Evolutionary conservation across 2,113 vertebrate genomes (phyloP).

Genomic region (Neolamprologus toae): DNA sequence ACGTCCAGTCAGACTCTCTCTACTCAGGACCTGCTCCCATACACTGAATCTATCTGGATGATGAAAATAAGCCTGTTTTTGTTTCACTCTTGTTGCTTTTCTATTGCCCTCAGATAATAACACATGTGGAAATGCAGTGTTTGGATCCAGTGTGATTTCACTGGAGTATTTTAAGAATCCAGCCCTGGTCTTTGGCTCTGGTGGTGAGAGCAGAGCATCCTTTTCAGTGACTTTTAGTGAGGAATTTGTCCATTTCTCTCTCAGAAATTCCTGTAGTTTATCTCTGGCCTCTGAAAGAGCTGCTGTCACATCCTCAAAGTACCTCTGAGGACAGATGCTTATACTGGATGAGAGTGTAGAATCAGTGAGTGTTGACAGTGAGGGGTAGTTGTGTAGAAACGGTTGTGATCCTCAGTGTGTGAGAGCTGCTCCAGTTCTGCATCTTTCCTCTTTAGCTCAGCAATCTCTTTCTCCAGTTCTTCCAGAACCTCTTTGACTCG

Average conservation of each 20-base stretch:
- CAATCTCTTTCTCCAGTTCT: not conserved
- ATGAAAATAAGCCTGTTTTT: not conserved
- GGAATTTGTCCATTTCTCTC: not conserved
- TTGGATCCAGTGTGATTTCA: not conserved
- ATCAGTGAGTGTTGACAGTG: fast-evolving
- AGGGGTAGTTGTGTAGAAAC: not conserved
- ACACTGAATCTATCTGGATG: not conserved
- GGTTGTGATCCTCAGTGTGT: not conserved
- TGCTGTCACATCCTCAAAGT: not conserved
- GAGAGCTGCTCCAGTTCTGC: not conserved
- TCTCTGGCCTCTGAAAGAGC: not conserved
- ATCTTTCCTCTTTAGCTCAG: not conserved
- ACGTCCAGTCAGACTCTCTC: not conserved
- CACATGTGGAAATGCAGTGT: not conserved
- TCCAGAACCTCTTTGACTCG: not conserved
- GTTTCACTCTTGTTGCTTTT: not conserved
- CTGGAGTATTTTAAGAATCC: not conserved
- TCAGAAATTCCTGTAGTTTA: not conserved
- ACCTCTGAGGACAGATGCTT: not conserved
- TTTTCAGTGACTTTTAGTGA: not conserved
- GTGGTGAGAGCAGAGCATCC: not conserved
- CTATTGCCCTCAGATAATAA: not conserved
- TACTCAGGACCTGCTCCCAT: not conserved
- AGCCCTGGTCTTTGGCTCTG: not conserved
- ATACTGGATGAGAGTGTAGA: fast-evolving